Conservation (phyloP, 2,888 invertebrate genomes). For the Oeneis ivallda region DNA sequence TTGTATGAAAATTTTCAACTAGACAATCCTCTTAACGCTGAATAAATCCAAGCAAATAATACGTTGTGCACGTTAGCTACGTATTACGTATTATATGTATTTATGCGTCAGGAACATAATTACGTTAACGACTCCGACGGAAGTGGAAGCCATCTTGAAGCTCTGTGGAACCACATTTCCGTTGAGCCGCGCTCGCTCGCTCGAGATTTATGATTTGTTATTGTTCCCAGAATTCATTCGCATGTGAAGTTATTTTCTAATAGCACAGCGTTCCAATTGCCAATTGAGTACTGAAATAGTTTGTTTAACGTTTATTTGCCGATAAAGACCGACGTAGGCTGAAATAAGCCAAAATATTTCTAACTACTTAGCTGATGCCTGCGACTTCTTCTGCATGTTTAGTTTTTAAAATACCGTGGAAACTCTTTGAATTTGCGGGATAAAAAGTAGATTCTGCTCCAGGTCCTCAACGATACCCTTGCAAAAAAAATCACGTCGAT, state of each 20-base stretch:
- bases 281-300: neutral
- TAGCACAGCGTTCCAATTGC: constrained; percentile 1
- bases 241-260: constrained; percentile 2
- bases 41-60: neutral
- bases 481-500: too few relatives aligned
- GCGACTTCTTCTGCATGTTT: too few relatives aligned
- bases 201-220: constrained; percentile 21
- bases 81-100: constrained; percentile 1
- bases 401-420: too few relatives aligned
- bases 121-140: constrained; percentile 41
- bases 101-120: constrained; percentile 33
- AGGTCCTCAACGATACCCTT: too few relatives aligned
- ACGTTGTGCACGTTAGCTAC: neutral
- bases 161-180: constrained; percentile 42
- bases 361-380: too few relatives aligned
- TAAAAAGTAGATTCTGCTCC: too few relatives aligned
- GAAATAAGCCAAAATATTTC: too few relatives aligned
- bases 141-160: constrained; percentile 41
- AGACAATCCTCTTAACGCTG: too few relatives aligned
- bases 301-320: neutral
- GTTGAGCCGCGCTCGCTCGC: neutral
- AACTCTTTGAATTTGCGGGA: too few relatives aligned
- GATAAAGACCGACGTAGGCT: neutral
- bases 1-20: too few relatives aligned
- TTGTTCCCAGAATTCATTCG: constrained; percentile 12